Base-by-base conservation (phyloP, 2,113 vertebrate genomes). In the Ia io region DNA sequence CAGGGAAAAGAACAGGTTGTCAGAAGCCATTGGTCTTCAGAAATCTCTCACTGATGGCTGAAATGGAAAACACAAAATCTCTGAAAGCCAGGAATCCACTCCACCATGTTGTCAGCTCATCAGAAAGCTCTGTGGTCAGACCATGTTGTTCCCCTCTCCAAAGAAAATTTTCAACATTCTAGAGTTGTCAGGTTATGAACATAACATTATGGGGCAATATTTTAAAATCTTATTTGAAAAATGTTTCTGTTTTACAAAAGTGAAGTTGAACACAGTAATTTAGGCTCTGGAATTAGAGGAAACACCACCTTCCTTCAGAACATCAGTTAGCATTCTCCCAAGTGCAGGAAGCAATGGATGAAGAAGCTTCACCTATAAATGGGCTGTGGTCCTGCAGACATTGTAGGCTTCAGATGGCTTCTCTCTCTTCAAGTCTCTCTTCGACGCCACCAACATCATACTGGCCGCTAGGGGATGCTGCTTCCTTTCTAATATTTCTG, bases 391-490 rank as follows among this genome's bases (percentile, higher is more conserved):
- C 18, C 51, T 37, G 61, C 67, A 32, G 73, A 23, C 9, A 25
- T n/a, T 16, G 11, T 3, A 35, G 30, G 2, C 40, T 82, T 44
- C 6, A 53, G 63, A 40, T 16, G 17, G 65, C 37, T 12, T 18
- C 2, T 8, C 2, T 42, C 6, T 11, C 25, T 51, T 85, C 35
- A 11, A 2, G 2, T 63, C 1, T 11, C 20, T 53, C n/a, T 35
- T 18, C 1, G 0, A 11, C 22, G 1, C 20, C 37, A 37, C 18
- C 3, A 13, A 51, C 30, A 71, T 16, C 11, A 18, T 4, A 6
- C 5, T 14, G 76, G 9, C 88, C 97, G 3, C 90, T n/a, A 97
- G 95, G 37, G 6, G 93, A 78, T 49, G 88, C 82, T 95, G 47
- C 35, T 83, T 20, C 16, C 95, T 77, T 59, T 67, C 53, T 20